Evolutionary conservation across 2,888 invertebrate species (phyloP), one percentile per base, ranked within the genome.

Genomic region (Drosophila kokeensis): DNA sequence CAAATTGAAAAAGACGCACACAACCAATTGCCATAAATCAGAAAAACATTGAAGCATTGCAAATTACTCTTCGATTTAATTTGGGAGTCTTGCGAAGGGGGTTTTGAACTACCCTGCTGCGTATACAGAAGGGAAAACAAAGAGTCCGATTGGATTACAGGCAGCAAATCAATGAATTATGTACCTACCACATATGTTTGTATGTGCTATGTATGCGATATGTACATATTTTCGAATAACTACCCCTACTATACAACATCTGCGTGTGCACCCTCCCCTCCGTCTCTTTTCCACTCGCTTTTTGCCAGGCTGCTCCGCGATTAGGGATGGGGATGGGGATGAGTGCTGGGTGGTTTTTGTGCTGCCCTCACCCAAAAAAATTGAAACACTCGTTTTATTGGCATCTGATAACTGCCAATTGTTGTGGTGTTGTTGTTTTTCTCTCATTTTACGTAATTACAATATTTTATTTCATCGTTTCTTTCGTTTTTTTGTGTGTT

Each of bases 91-190:
- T 27, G 15, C 58, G 66, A 58, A 60, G 66, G 58, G 55, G 58
- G 49, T 58, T 70, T 50, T 30, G 21, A 69, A 49, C 74, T 64
- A 79, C 80, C 75, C 82, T 42, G 36, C 49, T 34, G 45, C 30
- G 62, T 34, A 58, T 59, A 62, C 76, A 79, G 15, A 30, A 13
- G 34, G 42, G 5, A 21, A 55, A 48, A 34, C n/a, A 45, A 55
- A 63, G 64, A 53, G 36, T 38, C 50, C 69, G 69, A 69, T 73
- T 24, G 60, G 64, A 79, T 80, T 80, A 73, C 67, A 52, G 50
- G 50, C 53, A 60, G 53, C 74, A 55, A 87, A 84, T 87, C 87
- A 84, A 84, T 84, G 81, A 82, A 68, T 76, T 84, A 77, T 82
- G 71, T 79, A 76, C 49, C 58, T 40, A 73, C 15, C 38, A 54